Evolutionary conservation across 2,797 vertebrate species (phyloP), one percentile per base, ranked within the genome.

Genomic region (Alectoris magna): DNA sequence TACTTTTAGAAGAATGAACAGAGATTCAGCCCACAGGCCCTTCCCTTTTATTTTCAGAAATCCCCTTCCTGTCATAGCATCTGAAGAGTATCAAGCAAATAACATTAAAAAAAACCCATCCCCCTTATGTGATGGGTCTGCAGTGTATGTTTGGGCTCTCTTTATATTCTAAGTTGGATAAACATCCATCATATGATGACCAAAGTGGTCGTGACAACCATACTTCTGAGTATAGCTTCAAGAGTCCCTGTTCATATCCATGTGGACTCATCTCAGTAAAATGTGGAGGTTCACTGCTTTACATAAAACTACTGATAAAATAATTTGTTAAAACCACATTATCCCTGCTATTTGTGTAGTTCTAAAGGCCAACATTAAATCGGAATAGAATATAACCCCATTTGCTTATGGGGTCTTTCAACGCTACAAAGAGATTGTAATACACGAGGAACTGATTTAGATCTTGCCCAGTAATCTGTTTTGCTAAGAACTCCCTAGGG

Each of bases 391-490:
- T 36, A 58, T 29, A 55, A 24, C 22, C 15, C 18, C 43, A 64
- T 3, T 15, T 34, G 63, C 43, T 69, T 72, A 56, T 16, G 48
- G 36, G 21, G 3, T 4, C 62, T 74, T 83, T 86, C 38, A 83
- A 29, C 29, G 77, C 11, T n/a, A 55, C 24, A 48, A 9, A 49
- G 8, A 48, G 43, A 46, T 22, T 0, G 0, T 49, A 24, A 64
- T 58, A 56, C 5, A 44, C 14, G 58, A 70, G 16, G 51, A 77
- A 53, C 26, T 51, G 46, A 73, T 70, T 82, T 67, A 90, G 56
- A 82, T 13, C 24, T 64, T 64, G 8, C 34, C 19, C 15, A 72
- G n/a, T 56, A 48, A 66, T 55, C 58, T 19, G 11, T 36, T 13
- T 60, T 68, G 27, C 21, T 77, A 82, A 56, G 70, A 26, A 48